These are phyloP conservation scores for Tragulus kanchil DNA, from an alignment of 2,113 vertebrate genomes.

Conservation along the genomic window DNA sequence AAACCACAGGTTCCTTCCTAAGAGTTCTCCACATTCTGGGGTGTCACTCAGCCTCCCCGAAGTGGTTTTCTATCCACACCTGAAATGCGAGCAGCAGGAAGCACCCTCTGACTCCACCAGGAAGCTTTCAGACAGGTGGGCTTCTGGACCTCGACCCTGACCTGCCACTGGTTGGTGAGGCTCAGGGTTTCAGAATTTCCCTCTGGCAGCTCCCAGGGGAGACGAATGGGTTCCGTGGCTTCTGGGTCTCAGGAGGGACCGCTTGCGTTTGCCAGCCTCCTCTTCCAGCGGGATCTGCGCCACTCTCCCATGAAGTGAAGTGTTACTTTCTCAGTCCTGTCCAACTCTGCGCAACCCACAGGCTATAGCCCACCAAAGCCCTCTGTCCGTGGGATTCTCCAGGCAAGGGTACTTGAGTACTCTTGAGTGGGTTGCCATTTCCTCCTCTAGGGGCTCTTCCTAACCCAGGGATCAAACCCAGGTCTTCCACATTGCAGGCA, in stretches of 20 bases:
- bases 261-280: background rate
- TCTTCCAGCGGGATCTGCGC: background rate
- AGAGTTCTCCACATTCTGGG: background rate
- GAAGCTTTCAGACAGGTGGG: background rate
- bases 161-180: fast-evolving
- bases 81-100: fast-evolving
- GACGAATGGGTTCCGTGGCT: fast-evolving
- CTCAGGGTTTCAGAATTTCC: fast-evolving
- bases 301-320: too few relatives aligned
- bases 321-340: too few relatives aligned
- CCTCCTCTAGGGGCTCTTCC: too few relatives aligned
- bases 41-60: fast-evolving
- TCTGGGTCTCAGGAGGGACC: background rate
- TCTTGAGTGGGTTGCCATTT: too few relatives aligned
- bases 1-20: background rate
- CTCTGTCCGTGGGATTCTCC: too few relatives aligned
- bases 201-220: fast-evolving
- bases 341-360: too few relatives aligned
- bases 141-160: fast-evolving
- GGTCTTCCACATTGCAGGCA: too few relatives aligned
- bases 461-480: too few relatives aligned
- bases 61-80: background rate
- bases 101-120: fast-evolving
- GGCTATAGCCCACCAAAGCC: too few relatives aligned
- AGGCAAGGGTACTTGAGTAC: too few relatives aligned